Evolutionary conservation across 2,888 invertebrate genomes (phyloP), one percentile per base, ranked within the genome.

Genomic region (Dynastes maya): DNA sequence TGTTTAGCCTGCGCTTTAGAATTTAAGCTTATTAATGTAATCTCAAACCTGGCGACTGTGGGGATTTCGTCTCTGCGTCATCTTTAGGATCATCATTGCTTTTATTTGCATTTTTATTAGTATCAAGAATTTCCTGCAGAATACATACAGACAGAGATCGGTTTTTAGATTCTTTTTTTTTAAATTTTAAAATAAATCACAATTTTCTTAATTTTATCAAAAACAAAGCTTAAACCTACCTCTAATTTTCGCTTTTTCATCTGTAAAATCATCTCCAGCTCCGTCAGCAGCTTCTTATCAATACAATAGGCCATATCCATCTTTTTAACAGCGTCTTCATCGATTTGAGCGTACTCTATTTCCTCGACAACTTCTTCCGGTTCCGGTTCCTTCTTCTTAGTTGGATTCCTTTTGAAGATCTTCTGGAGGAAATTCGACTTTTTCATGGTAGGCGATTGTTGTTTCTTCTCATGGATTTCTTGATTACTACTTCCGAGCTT

Each of bases 261-360:
- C 79, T 86, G 85, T 49, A 87, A 81, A 51, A 86, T 85, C 77
- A 85, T 82, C 58, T 87, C 86, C 61, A 87, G 78, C 63, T 86
- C 86, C 1, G 81, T 80, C n/a, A 87, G 71, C 82, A 86, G 83
- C 75, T 84, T 81, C n/a, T 84, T 80, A 75, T 85, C 84, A n/a
- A 65, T 79, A 40, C 82, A 63, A 53, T 64, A 64, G 22, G 53
- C 71, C 63, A 61, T 72, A 6, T 78, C 78, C 68, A 78, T 53
- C 37, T 78, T 78, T 11, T 37, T 64, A n/a, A 78, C 61, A 45
- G 40, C 79, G 13, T 76, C 53, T 16, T 82, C 80, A 53, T 84
- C 83, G 5, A 85, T 82, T 40, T 82, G 82, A 64, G 83, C 84
- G 71, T 85, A 85, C 40, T 76, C 71, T n/a, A 84, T 79, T n/a